phyloP scores from a whole-genome alignment of 1,140 invertebrate species.

The Manduca sexta region DNA sequence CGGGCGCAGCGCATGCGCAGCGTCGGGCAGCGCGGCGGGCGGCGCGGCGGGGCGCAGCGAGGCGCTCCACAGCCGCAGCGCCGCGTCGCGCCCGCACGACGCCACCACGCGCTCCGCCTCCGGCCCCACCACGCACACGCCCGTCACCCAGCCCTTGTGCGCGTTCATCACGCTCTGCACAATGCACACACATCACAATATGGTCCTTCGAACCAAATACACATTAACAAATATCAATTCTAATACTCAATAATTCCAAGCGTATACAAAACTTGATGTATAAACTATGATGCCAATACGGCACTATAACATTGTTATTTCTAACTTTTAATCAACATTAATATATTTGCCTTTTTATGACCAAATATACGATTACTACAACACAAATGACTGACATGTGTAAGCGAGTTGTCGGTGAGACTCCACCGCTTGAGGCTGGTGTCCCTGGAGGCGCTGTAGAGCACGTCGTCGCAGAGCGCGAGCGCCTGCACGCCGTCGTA shows the following conservation, averaged over 20 bases:
- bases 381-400: slow-evolving; percentile 71
- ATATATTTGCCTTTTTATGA: no score
- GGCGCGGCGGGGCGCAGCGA: slow-evolving; percentile 68
- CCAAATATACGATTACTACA: neutral
- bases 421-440: slow-evolving; percentile 94
- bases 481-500: slow-evolving; percentile 93
- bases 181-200: no score
- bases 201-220: no score
- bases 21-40: slow-evolving; percentile 33
- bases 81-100: slow-evolving; percentile 85
- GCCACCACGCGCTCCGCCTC: slow-evolving; percentile 74
- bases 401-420: slow-evolving; percentile 78
- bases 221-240: no score
- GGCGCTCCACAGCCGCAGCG: slow-evolving; percentile 72
- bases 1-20: slow-evolving; percentile 32
- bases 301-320: no score
- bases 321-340: no score
- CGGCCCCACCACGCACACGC: slow-evolving; percentile 75
- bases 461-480: slow-evolving; percentile 76
- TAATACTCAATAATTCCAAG: no score
- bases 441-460: slow-evolving; percentile 91
- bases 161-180: slow-evolving; percentile 86
- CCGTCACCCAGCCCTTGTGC: slow-evolving; percentile 93
- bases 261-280: no score
- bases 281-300: no score